These are phyloP conservation scores for Onchidella celtica DNA, from an alignment of 2,888 invertebrate species.

Conservation along the genomic window DNA sequence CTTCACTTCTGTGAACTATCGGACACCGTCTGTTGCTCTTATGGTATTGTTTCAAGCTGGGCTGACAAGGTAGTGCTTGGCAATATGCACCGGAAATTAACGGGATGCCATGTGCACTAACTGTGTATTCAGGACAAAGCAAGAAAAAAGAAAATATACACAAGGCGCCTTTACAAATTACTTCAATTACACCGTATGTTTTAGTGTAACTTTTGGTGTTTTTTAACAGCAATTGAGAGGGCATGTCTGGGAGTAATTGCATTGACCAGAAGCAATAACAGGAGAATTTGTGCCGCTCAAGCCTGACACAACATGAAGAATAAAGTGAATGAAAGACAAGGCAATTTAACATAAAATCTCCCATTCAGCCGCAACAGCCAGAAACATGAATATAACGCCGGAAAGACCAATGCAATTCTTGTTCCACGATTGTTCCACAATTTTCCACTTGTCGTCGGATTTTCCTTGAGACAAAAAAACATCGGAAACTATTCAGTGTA, in stretches of 20 bases:
- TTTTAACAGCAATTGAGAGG: background rate
- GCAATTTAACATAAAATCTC: background rate
- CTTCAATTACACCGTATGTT: background rate
- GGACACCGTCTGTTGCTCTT: background rate
- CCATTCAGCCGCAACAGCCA: background rate
- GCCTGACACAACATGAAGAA: background rate
- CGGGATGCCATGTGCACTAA: background rate
- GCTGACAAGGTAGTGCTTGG: background rate
- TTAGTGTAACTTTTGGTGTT: background rate
- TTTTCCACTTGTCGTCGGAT: slow-evolving; percentile 4
- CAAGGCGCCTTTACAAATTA: background rate
- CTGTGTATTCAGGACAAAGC: background rate
- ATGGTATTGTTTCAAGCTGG: background rate
- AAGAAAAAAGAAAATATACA: background rate
- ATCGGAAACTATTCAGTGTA: background rate
- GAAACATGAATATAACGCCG: background rate
- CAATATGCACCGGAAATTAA: slow-evolving; percentile 32
- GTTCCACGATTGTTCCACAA: background rate
- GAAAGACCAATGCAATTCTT: background rate
- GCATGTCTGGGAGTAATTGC: background rate
- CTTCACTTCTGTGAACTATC: background rate
- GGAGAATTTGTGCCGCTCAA: background rate
- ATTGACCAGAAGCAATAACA: background rate
- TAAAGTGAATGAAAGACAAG: background rate
- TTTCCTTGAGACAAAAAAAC: background rate